Percentiles rank a stretch among this genome's conserved stretches.
These are phyloP conservation scores for Lasioglossum zephyrum DNA, from an alignment of 2,888 invertebrate species.

Conservation along the genomic window DNA sequence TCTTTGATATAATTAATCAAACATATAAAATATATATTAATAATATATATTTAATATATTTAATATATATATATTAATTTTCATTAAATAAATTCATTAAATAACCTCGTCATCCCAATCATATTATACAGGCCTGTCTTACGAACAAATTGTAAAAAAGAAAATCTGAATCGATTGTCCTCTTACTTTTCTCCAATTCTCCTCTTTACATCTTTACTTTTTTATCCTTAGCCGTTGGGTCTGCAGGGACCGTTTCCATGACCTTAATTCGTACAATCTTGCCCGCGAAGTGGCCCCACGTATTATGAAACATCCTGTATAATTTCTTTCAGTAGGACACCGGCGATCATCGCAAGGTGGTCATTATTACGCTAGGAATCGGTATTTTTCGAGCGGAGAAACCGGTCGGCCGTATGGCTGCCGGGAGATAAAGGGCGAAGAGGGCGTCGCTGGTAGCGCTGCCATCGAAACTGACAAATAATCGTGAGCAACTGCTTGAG, in stretches of 20 bases:
- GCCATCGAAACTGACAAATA: slow-evolving; percentile 50
- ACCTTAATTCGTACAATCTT: not conserved
- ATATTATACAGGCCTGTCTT: not conserved
- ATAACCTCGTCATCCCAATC: too few relatives aligned
- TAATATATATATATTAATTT: too few relatives aligned
- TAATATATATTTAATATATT: too few relatives aligned
- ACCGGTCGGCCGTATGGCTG: slow-evolving; percentile 54
- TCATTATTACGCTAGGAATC: slow-evolving; percentile 64
- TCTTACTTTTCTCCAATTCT: not conserved
- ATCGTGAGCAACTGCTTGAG: slow-evolving; percentile 1
- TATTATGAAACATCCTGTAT: not conserved
- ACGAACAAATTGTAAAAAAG: too few relatives aligned
- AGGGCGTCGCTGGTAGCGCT: slow-evolving; percentile 40
- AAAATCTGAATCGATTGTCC: too few relatives aligned
- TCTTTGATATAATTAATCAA: too few relatives aligned
- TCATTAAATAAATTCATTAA: too few relatives aligned
- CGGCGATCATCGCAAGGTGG: slow-evolving; percentile 30
- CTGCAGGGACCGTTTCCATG: not conserved
- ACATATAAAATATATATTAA: too few relatives aligned
- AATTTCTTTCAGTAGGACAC: not conserved
- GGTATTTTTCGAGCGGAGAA: slow-evolving; percentile 52
- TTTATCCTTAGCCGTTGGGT: too few relatives aligned
- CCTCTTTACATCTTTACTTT: not conserved
- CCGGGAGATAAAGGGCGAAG: slow-evolving; percentile 17
- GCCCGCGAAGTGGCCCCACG: not conserved